Evolutionary conservation across 2,797 vertebrate species (phyloP).

Genomic region (Cottoperca gobio): DNA sequence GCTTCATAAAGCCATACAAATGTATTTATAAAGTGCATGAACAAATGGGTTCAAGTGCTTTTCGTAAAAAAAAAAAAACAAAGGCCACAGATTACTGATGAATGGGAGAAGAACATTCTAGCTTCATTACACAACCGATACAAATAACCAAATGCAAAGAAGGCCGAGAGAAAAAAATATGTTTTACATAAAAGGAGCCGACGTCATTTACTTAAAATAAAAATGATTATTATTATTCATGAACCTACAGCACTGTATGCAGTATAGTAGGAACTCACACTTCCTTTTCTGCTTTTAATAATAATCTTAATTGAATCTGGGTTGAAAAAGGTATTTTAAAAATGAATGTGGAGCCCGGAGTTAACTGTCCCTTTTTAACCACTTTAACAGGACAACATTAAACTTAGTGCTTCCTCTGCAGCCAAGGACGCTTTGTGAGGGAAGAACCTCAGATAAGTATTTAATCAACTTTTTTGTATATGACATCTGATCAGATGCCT

Average conservation of each 20-base stretch:
- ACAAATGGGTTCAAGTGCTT: constrained; percentile 49
- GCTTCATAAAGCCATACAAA: constrained; percentile 56
- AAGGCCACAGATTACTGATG: constrained; percentile 24
- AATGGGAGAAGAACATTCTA: not conserved
- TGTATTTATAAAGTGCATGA: constrained; percentile 58
- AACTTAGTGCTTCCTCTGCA: no score
- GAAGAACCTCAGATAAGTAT: no score
- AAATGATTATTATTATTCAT: constrained; percentile 7
- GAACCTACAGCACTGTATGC: not conserved
- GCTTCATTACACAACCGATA: not conserved
- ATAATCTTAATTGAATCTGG: not conserved
- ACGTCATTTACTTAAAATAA: not conserved
- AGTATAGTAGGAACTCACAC: not conserved
- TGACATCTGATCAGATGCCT: no score
- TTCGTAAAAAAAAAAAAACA: no score
- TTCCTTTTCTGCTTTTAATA: constrained; percentile 4
- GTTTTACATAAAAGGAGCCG: not conserved
- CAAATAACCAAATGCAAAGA: not conserved
- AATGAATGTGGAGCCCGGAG: not conserved
- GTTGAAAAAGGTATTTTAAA: not conserved
- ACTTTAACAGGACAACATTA: no score
- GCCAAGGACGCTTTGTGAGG: no score
- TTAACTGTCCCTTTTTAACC: not conserved
- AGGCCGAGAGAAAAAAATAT: not conserved
- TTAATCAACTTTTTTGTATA: no score